A percentile compares a stretch with the other conserved stretches of the same genome.
Conservation (phyloP, 2,888 invertebrate species). For the Ferrisia virgata region DNA sequence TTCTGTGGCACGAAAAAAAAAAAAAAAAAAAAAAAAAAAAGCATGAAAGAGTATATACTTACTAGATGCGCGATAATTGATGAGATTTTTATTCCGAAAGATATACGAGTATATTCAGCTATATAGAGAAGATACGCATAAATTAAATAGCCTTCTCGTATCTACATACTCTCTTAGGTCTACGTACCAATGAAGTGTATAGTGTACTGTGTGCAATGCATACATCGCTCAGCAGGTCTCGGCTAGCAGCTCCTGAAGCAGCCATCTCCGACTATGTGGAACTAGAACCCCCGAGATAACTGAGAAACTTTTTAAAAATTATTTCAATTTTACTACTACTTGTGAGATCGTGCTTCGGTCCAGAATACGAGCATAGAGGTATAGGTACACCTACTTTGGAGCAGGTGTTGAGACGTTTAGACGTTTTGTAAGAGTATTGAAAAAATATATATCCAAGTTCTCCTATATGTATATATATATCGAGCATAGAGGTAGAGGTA, state of each 20-base stretch:
- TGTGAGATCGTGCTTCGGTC: background rate
- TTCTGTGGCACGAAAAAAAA: no score
- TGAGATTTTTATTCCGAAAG: slow-evolving; percentile 6
- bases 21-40: no score
- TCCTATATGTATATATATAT: no score
- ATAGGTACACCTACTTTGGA: no score
- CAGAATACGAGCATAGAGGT: background rate
- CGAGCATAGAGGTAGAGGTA: no score
- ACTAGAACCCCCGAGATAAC: background rate
- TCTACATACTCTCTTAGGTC: no score
- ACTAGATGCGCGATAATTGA: background rate
- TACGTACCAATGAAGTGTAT: background rate
- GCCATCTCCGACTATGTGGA: background rate
- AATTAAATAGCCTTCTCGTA: background rate
- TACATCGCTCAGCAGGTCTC: background rate
- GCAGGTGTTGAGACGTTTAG: background rate
- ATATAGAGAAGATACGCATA: slow-evolving; percentile 14
- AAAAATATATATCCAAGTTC: background rate
- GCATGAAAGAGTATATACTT: no score
- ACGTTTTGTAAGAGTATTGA: background rate
- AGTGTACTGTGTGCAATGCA: no score
- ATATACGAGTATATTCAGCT: no score
- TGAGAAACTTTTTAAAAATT: background rate
- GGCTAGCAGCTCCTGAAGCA: background rate
- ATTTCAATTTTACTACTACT: background rate